Percentiles rank a stretch among this genome's conserved stretches.
phyloP scores from a whole-genome alignment of 2,113 vertebrate genomes.

The Pelodiscus sinensis region DNA sequence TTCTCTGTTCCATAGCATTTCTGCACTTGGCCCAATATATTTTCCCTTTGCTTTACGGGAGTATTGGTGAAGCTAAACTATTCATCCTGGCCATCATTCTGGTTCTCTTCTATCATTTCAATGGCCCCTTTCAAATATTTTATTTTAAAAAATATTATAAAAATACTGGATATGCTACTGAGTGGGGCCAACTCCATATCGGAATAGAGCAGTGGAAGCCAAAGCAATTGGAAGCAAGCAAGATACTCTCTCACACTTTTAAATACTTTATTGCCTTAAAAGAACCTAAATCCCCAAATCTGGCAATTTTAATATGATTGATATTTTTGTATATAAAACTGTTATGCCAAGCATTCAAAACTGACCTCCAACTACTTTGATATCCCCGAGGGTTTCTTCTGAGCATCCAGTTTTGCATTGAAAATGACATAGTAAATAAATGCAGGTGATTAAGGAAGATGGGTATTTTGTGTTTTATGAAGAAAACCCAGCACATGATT shows the following conservation, averaged over 20 bases:
- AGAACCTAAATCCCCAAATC: constrained; percentile 57
- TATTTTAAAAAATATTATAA: constrained; percentile 21
- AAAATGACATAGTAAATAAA: neutral
- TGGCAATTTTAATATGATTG: constrained; percentile 66
- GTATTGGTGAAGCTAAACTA: neutral
- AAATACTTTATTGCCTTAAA: constrained; percentile 68
- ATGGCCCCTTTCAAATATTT: neutral
- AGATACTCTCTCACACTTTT: constrained; percentile 53
- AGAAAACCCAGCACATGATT: constrained; percentile 28
- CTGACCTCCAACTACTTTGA: neutral
- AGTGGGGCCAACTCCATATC: constrained; percentile 19
- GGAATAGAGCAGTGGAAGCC: constrained; percentile 29
- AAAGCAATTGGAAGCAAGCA: constrained; percentile 34
- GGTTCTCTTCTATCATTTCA: constrained; percentile 15
- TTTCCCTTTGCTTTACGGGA: constrained; percentile 5
- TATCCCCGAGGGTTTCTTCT: neutral
- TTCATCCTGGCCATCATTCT: constrained; percentile 10
- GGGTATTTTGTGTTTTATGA: constrained; percentile 43
- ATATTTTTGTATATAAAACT: constrained; percentile 56
- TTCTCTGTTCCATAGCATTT: neutral
- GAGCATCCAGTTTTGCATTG: neutral
- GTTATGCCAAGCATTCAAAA: constrained; percentile 30
- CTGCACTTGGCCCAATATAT: neutral
- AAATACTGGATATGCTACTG: constrained; percentile 43
- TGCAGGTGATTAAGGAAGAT: too few species aligned